A percentile compares a stretch with the other conserved stretches of the same genome.
Evolutionary conservation across 2,888 invertebrate genomes (phyloP).

Genomic region (Dryocosmus kuriphilus): DNA sequence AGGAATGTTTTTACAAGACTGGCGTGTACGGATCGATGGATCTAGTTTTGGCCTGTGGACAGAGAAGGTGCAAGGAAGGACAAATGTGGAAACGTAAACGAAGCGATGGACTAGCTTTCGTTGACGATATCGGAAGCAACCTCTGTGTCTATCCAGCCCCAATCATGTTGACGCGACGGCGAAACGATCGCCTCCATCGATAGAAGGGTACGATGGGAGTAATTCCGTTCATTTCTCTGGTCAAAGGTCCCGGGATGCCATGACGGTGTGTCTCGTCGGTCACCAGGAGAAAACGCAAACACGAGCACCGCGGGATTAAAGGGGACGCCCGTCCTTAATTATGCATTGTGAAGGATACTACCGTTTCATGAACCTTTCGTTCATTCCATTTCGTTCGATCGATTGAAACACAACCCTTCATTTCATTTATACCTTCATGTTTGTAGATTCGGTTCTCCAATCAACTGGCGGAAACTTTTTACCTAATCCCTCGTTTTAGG

Average conservation of each 20-base stretch:
- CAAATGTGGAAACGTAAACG: slow-evolving; percentile 55
- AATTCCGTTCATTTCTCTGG: slow-evolving; percentile 64
- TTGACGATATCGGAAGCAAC: slow-evolving; percentile 59
- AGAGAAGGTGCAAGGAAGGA: slow-evolving; percentile 29
- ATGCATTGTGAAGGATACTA: slow-evolving; percentile 68
- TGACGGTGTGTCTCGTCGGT: slow-evolving; percentile 54
- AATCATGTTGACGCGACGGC: slow-evolving; percentile 67
- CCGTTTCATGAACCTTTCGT: slow-evolving; percentile 56
- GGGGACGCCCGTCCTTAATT: slow-evolving; percentile 70
- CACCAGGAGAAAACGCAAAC: slow-evolving; percentile 69
- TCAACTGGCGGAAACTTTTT: neutral
- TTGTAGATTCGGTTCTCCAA: slow-evolving; percentile 11
- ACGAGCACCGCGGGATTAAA: slow-evolving; percentile 68
- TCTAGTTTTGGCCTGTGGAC: slow-evolving; percentile 24
- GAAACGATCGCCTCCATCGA: slow-evolving; percentile 63
- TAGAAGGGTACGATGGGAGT: slow-evolving; percentile 59
- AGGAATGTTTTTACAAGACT: slow-evolving; percentile 36
- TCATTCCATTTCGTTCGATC: slow-evolving; percentile 39
- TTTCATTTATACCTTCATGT: slow-evolving; percentile 11
- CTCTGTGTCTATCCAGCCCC: slow-evolving; percentile 65
- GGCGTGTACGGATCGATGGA: neutral
- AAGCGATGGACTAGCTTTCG: slow-evolving; percentile 51
- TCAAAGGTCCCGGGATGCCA: slow-evolving; percentile 64
- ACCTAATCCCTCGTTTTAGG: neutral
- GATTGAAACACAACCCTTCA: slow-evolving; percentile 36